Base-by-base conservation (phyloP, 2,888 invertebrate species). In the Apeira syringaria region DNA sequence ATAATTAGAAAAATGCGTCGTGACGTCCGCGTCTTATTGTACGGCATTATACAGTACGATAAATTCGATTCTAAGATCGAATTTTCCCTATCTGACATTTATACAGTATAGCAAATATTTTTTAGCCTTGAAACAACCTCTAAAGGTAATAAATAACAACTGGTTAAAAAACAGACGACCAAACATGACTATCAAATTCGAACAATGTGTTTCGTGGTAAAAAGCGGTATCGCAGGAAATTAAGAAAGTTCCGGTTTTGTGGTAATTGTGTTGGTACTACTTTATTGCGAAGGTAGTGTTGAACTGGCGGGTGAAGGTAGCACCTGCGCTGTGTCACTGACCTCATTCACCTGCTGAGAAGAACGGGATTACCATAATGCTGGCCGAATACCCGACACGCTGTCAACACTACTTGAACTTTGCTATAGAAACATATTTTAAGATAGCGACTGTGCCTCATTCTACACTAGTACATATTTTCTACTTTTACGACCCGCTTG, bases 261-360 rank as follows among this genome's bases (percentile, higher is more conserved):
- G 42, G 53, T 38, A 39, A 47, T 17, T 36, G 47, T 39, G 42
- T 41, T 44, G 31, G 18, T 47, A 50, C 51, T 48, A 54, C 59
- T 61, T 50, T 59, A 63, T 55, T 34, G 58, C 50, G 56, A 53
- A 54, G 49, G 4, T 17, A 50, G 35, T 37, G 39, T 48, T 52
- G 47, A 44, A 27, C 17, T 17, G 28, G 53, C 54, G 53, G 52
- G 45, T 56, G 61, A 59, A 59, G 59, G 61, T 46, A 59, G 61
- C 80, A 77, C 75, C 80, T 80, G 77, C 73, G 62, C 57, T 38
- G 67, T 67, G 86, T 83, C 85, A 74, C 59, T 78, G 86, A 87
- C 81, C 87, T 60, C 70, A 59, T 66, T 80, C 88, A 87, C 87
- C 86, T 85, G 87, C 80, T 68, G 61, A 60, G 58, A 67, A 61